These are phyloP conservation scores for Charadrius vociferus DNA, from an alignment of 2,113 vertebrate species.

Conservation along the genomic window DNA sequence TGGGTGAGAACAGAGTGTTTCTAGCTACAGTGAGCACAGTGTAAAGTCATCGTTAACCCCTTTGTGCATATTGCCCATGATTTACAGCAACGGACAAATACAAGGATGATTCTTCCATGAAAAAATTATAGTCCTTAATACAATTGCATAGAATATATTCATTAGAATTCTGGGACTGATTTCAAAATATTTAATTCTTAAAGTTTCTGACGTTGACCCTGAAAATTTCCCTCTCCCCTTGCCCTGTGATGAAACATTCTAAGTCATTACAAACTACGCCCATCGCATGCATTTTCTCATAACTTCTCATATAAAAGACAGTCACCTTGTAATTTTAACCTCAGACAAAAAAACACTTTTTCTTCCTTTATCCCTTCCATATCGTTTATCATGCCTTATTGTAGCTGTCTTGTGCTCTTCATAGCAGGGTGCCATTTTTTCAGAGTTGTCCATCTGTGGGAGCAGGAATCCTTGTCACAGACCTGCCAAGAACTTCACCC, in stretches of 20 bases:
- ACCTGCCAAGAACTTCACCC: neutral
- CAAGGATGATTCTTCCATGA: neutral
- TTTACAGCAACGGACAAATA: neutral
- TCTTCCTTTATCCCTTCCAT: neutral
- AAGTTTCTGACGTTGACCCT: neutral
- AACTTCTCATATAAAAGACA: neutral
- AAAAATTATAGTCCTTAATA: neutral
- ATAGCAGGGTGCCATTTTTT: neutral
- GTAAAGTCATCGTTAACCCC: neutral
- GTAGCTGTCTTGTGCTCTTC: neutral
- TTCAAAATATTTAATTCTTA: constrained; percentile 14
- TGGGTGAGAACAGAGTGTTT: neutral
- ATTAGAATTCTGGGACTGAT: neutral
- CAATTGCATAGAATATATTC: neutral
- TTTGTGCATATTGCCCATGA: neutral
- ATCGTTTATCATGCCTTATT: neutral
- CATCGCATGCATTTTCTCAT: neutral
- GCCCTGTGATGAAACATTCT: neutral
- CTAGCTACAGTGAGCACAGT: neutral
- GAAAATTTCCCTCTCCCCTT: neutral
- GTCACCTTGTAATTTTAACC: neutral
- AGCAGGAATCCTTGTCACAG: neutral
- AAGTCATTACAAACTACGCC: neutral
- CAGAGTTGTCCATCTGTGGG: neutral
- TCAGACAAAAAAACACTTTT: neutral